Base-by-base conservation (phyloP, 2,113 vertebrate genomes). In the Semicossyphus pulcher region DNA sequence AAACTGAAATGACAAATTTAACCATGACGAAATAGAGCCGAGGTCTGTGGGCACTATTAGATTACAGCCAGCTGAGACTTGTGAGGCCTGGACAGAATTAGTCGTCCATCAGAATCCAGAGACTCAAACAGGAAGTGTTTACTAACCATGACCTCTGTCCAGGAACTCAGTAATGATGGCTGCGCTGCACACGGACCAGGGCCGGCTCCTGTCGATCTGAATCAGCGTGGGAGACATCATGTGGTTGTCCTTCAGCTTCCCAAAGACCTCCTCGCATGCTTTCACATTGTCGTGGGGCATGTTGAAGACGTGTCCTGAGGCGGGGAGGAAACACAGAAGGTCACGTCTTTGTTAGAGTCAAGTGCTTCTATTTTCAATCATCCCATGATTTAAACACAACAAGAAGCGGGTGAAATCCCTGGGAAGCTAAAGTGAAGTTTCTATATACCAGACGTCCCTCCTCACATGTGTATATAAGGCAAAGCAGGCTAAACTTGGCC, bases 151-250 rank as follows among this genome's bases (percentile, higher is more conserved):
- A 78, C 97, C 97, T 0, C 95, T 96, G 94, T 99, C 97, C 42
- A 99, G 92, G 90, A 98, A 99, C 82, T 99, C 97, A 0, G 97
- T 99, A 86, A 99, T 94, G 86, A 99, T 97, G 83, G 97, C 96
- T 0, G 97, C 96, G 0, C 97, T 99, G 93, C 97, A 99, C 66
- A 95, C 94, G 1, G 97, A 99, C 97, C 97, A 99, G 56, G 97
- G 97, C 25, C 94, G 95, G 90, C 92, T 92, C 2, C 97, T 95
- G 90, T 99, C 95, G 0, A 99, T 97, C 92, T 98, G 97, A 88
- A 98, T 98, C 76, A 99, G 95, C 0, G 97, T 99, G 5, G 97
- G 97, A 25, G 97, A 99, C 97, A 99, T 99, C 97, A 99, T 99
- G 90, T 99, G 97, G 86, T 99, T 96, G 92, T 97, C 97, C 83